Evolutionary conservation across 2,113 vertebrate species (phyloP).

Genomic region (Barbus barbus): DNA sequence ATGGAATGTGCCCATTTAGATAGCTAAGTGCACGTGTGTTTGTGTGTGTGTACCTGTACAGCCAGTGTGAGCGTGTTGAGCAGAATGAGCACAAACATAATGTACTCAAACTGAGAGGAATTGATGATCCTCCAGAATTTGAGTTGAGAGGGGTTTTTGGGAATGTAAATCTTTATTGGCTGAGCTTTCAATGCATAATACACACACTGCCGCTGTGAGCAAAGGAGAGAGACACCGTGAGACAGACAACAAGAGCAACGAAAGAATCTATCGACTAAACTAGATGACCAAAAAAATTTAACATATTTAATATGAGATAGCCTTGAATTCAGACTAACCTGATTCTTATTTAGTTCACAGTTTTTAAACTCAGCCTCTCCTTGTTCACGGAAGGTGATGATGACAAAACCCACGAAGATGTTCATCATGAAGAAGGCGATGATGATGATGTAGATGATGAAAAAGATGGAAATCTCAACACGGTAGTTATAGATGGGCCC

Average conservation of each 20-base stretch:
- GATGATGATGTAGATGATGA: constrained; percentile 97
- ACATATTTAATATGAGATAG: neutral
- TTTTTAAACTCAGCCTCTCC: constrained; percentile 94
- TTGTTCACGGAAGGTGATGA: constrained; percentile 95
- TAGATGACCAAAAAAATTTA: neutral
- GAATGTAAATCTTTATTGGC: constrained; percentile 89
- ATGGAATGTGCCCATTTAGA: neutral
- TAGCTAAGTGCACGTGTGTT: neutral
- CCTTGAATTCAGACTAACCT: constrained; percentile 71
- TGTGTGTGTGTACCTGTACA: constrained; percentile 77
- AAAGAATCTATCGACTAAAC: neutral
- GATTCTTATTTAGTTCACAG: constrained; percentile 96
- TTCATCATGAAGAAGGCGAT: constrained; percentile 99
- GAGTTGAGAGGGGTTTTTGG: constrained; percentile 88
- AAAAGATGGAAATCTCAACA: constrained; percentile 94
- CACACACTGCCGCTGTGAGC: constrained; percentile 86
- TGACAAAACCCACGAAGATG: constrained; percentile 96
- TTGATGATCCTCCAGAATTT: constrained; percentile 93
- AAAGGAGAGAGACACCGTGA: neutral
- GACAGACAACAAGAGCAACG: neutral
- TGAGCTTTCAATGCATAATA: constrained; percentile 91
- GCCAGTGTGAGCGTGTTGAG: constrained; percentile 92
- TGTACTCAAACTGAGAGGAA: constrained; percentile 90
- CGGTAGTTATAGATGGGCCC: constrained; percentile 94
- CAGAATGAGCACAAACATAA: constrained; percentile 94